phyloP scores from a whole-genome alignment of 2,797 vertebrate genomes.

The Limosa lapponica region DNA sequence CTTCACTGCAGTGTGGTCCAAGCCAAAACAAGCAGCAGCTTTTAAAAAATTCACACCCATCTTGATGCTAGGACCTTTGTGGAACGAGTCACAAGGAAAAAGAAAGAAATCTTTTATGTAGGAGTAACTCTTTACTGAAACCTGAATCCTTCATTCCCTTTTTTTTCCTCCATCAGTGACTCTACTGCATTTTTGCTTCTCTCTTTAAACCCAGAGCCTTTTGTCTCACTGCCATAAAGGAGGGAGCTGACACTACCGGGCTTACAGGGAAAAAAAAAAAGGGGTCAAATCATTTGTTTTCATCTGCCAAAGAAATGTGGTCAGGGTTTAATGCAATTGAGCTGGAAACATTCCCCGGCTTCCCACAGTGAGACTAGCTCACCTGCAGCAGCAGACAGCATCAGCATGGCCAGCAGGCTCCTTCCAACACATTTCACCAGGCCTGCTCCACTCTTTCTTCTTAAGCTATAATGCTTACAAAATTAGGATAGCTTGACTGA shows the following conservation, averaged over 20 bases:
- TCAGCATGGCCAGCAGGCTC: neutral
- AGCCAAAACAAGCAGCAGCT: neutral
- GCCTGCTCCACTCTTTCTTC: neutral
- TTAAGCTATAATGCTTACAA: neutral
- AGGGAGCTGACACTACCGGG: neutral
- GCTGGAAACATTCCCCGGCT: neutral
- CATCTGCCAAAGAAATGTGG: neutral
- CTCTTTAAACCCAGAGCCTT: neutral
- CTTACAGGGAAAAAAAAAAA: neutral
- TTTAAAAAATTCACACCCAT: neutral
- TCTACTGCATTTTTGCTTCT: neutral
- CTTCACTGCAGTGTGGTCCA: neutral
- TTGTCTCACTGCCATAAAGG: neutral
- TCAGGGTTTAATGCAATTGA: neutral
- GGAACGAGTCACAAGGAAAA: neutral
- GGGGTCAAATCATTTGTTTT: neutral
- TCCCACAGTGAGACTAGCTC: neutral
- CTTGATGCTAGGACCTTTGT: neutral
- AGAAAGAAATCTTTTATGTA: neutral
- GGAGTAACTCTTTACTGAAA: neutral
- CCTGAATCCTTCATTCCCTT: neutral
- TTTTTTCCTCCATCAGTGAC: neutral
- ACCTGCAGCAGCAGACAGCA: neutral
- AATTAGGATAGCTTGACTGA: neutral
- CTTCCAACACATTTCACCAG: neutral